Evolutionary conservation across 1,140 invertebrate species (phyloP).

Genomic region (Diorhabda carinulata): DNA sequence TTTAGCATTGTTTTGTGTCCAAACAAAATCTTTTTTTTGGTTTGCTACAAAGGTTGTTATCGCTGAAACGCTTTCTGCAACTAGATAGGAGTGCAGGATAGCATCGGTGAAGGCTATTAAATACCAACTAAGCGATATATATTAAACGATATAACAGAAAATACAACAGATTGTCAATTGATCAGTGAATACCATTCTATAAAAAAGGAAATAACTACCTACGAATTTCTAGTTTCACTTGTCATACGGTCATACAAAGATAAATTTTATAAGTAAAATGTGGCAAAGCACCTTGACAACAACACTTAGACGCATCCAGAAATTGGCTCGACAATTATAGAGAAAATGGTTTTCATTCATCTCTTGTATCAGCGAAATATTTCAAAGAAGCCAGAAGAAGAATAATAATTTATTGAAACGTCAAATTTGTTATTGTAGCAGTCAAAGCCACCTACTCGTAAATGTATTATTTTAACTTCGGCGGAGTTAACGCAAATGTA

Average conservation of each 20-base stretch:
- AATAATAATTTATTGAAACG: too few species aligned
- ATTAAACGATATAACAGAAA: slow-evolving; percentile 16
- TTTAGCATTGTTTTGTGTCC: slow-evolving; percentile 16
- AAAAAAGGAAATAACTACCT: slow-evolving; percentile 21
- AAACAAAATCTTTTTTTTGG: slow-evolving; percentile 18
- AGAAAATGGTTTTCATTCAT: too few species aligned
- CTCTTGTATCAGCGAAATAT: too few species aligned
- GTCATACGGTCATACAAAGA: slow-evolving; percentile 5
- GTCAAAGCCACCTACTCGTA: too few species aligned
- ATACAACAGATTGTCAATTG: slow-evolving; percentile 21
- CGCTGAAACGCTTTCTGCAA: slow-evolving; percentile 20
- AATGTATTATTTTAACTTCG: too few species aligned
- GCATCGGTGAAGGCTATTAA: slow-evolving; percentile 17
- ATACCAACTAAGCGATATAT: slow-evolving; percentile 20
- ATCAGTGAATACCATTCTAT: slow-evolving; percentile 15
- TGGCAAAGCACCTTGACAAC: slow-evolving; percentile 1
- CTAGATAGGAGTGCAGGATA: slow-evolving; percentile 19
- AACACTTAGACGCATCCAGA: too few species aligned
- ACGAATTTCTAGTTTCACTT: slow-evolving; percentile 17
- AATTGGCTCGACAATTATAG: too few species aligned
- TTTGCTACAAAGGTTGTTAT: slow-evolving; percentile 15
- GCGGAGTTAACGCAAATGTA: too few species aligned
- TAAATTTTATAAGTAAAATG: slow-evolving; percentile 17
- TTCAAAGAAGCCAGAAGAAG: too few species aligned
- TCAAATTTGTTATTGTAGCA: too few species aligned